Evolutionary conservation across 2,113 vertebrate genomes (phyloP), one percentile per base, ranked within the genome.

Genomic region (Zosterops pallidus): DNA sequence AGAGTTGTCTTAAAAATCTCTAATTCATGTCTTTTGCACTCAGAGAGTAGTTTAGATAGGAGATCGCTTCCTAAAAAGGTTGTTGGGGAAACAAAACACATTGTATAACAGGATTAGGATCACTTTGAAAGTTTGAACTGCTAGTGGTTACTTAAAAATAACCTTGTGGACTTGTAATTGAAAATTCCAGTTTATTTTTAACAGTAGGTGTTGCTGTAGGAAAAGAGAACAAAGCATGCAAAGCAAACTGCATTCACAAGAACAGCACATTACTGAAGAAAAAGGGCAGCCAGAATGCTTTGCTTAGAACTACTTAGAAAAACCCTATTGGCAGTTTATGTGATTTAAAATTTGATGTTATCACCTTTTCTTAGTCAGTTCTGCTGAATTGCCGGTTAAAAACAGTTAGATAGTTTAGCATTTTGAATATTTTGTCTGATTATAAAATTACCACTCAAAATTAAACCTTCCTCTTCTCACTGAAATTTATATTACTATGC

Each of bases 131-230:
- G 37, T 75, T 37, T 85, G 68, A 88, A 37, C 78, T 86, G 33
- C 93, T 87, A 87, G 74, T 42, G 23, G 22, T 85, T 93, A 67
- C 60, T 95, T 93, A 90, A 95, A 94, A 96, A 89, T 91, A 92
- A 82, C 44, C 39, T 76, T 17, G 7, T 78, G 57, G 39, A 65
- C 57, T 86, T 60, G 33, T 24, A 89, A 46, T 46, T 89, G 65
- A 90, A 87, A 96, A 91, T 91, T 94, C 55, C 75, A 70, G 65
- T 42, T 82, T 93, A 87, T 93, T 96, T 95, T 91, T 95, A 93
- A 97, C 93, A 75, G 95, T 91, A 97, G 92, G 90, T 89, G 94
- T 78, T 96, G 95, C 95, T 97, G 81, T 63, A 95, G 77, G 89
- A 90, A 92, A 94, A 94, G 88, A 80, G 70, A 94, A 92, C 41